These are phyloP conservation scores for Tretioscincus oriximinensis DNA, from an alignment of 2,113 vertebrate species.

Conservation along the genomic window DNA sequence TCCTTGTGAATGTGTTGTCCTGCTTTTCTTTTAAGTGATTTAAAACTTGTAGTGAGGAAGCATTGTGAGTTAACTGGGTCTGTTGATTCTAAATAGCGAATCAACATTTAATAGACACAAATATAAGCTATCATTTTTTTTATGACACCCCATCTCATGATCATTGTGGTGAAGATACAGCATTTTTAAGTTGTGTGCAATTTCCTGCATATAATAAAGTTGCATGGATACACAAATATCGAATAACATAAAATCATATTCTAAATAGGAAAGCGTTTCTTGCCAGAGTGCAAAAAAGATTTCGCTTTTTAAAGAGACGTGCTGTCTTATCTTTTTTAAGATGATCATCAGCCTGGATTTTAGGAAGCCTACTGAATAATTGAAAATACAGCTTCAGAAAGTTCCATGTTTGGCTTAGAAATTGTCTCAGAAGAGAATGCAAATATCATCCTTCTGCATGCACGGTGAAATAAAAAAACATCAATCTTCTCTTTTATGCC, in stretches of 20 bases:
- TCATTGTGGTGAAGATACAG: not conserved
- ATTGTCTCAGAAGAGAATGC: constrained; percentile 12
- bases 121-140: too few relatives aligned
- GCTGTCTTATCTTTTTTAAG: constrained; percentile 18
- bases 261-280: not conserved
- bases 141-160: too few relatives aligned
- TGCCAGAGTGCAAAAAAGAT: not conserved
- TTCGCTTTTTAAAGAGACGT: not conserved
- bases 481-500: constrained; percentile 21
- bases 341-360: not conserved
- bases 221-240: not conserved
- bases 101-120: too few relatives aligned
- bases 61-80: too few relatives aligned
- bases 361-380: constrained; percentile 14
- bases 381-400: constrained; percentile 3
- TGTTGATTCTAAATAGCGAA: too few relatives aligned
- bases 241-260: not conserved
- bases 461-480: not conserved
- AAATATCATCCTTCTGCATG: not conserved
- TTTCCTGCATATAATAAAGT: not conserved
- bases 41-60: too few relatives aligned
- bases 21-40: too few relatives aligned
- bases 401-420: constrained; percentile 7
- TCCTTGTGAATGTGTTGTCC: too few relatives aligned
- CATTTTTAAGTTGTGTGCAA: not conserved